Conservation (phyloP, 2,113 vertebrate genomes). For the Tychaedon coryphoeus region DNA sequence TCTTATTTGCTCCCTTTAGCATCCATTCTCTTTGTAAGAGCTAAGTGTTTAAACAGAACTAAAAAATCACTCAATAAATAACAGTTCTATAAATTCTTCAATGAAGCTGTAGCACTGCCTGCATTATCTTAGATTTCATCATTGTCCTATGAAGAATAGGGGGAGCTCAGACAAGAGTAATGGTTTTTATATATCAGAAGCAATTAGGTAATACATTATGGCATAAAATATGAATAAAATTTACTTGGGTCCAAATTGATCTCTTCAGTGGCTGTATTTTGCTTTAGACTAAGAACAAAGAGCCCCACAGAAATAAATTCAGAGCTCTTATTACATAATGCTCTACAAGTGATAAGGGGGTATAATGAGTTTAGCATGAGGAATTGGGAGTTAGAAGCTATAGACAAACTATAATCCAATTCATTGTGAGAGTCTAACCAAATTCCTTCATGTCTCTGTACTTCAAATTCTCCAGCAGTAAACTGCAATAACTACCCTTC, state of each 20-base stretch:
- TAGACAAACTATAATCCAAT: not conserved
- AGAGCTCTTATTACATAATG: not conserved
- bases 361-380: not conserved
- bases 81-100: not conserved
- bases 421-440: not conserved
- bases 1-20: not conserved
- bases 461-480: not conserved
- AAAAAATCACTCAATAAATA: slow-evolving; percentile 2
- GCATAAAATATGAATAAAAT: slow-evolving; percentile 24
- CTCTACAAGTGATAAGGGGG: not conserved
- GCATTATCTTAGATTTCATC: slow-evolving; percentile 16
- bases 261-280: not conserved
- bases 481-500: not conserved
- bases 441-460: not conserved
- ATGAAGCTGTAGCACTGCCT: not conserved
- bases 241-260: not conserved
- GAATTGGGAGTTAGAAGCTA: not conserved
- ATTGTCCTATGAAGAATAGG: not conserved
- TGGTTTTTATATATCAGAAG: not conserved
- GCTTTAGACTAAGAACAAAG: not conserved
- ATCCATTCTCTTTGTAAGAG: not conserved
- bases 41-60: not conserved
- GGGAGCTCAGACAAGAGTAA: not conserved
- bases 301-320: not conserved
- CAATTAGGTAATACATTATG: not conserved